Percentiles rank a stretch among this genome's conserved stretches.
These are phyloP conservation scores for Python bivittatus DNA, from an alignment of 2,113 vertebrate genomes.

Conservation along the genomic window DNA sequence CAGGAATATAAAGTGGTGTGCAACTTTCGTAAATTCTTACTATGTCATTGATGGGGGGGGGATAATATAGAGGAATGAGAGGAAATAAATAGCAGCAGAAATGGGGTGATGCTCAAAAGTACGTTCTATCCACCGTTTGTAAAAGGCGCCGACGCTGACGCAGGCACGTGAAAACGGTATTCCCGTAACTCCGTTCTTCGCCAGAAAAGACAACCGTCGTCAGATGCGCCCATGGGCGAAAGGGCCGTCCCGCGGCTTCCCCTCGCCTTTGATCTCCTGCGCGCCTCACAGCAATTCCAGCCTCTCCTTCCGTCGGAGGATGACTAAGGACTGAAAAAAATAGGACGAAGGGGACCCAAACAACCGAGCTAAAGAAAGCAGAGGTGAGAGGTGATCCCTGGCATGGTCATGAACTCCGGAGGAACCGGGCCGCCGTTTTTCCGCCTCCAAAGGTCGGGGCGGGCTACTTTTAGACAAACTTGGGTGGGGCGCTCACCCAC, in stretches of 20 bases:
- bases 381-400: neutral
- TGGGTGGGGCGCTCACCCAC: neutral
- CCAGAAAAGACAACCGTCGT: neutral
- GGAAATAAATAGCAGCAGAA: neutral
- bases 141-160: neutral
- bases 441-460: neutral
- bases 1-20: neutral
- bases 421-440: neutral
- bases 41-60: neutral
- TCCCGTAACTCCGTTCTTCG: neutral
- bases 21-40: neutral
- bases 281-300: neutral
- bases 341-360: neutral
- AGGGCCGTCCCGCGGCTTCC: neutral
- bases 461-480: slow-evolving; percentile 5
- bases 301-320: neutral
- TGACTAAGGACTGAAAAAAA: neutral
- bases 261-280: neutral
- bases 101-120: neutral
- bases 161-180: neutral
- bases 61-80: neutral
- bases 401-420: slow-evolving; percentile 20
- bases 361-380: neutral
- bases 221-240: neutral
- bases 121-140: neutral